phyloP scores from a whole-genome alignment of 2,888 invertebrate species.

The Coronaproctus castanopsis region DNA sequence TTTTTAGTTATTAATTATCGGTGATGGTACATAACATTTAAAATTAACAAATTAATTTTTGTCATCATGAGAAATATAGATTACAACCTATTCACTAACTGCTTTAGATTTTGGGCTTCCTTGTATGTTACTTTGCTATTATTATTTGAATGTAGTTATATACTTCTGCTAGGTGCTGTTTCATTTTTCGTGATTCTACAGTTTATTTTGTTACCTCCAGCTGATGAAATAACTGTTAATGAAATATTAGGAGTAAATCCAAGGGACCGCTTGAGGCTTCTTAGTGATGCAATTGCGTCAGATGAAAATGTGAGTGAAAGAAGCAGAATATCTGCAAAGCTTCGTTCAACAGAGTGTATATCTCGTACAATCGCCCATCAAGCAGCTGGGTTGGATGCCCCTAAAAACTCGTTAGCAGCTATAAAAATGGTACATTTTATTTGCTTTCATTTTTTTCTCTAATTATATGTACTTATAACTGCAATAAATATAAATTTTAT shows the following conservation, averaged over 20 bases:
- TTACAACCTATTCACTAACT: neutral
- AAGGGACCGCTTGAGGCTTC: neutral
- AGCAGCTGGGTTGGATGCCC: conserved; percentile 53
- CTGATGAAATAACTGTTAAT: conserved; percentile 8
- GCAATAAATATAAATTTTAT: neutral
- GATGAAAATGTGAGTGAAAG: neutral
- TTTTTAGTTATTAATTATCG: neutral
- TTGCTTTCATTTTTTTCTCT: neutral
- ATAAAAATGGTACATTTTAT: conserved; percentile 36
- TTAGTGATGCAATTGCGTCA: neutral
- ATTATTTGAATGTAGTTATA: neutral
- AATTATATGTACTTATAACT: conserved; percentile 5
- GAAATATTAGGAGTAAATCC: conserved; percentile 15
- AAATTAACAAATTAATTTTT: neutral
- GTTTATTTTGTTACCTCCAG: conserved; percentile 14
- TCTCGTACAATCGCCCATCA: conserved; percentile 40
- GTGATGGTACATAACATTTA: neutral
- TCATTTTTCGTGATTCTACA: conserved; percentile 14
- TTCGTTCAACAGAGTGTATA: neutral
- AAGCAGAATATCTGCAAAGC: neutral
- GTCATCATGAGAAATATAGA: neutral
- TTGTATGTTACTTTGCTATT: neutral
- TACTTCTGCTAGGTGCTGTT: conserved; percentile 11
- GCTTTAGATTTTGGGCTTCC: neutral
- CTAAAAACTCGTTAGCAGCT: conserved; percentile 57